Evolutionary conservation across 2,113 vertebrate genomes (phyloP).

Genomic region (Larimichthys crocea): DNA sequence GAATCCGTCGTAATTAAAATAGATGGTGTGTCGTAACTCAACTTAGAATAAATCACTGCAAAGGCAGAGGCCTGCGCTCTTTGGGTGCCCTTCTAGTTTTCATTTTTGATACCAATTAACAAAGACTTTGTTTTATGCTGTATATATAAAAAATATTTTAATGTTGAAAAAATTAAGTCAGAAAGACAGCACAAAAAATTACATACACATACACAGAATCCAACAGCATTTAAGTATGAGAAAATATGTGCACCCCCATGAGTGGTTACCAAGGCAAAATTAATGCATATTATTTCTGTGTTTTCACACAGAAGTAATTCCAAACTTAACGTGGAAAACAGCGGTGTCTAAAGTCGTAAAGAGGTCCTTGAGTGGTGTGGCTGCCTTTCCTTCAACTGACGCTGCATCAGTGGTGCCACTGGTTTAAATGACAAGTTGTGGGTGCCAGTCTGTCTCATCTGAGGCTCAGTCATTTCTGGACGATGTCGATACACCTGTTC

Average conservation of each 20-base stretch:
- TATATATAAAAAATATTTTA: neutral
- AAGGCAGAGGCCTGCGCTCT: no score
- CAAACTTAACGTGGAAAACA: conserved; percentile 79
- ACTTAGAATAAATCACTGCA: no score
- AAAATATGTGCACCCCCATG: neutral
- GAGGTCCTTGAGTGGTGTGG: conserved; percentile 86
- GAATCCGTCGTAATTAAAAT: no score
- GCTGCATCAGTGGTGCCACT: conserved; percentile 79
- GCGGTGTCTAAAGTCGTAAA: conserved; percentile 90
- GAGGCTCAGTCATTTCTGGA: neutral
- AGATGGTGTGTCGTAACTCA: no score
- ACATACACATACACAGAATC: no score
- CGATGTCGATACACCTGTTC: neutral
- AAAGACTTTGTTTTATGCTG: neutral
- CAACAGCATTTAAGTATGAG: neutral
- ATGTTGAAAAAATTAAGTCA: neutral
- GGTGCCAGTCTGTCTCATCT: conserved; percentile 67
- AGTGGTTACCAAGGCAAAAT: neutral
- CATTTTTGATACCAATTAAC: neutral
- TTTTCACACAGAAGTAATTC: neutral
- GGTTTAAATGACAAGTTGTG: conserved; percentile 84
- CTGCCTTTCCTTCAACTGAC: conserved; percentile 63
- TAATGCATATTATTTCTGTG: neutral
- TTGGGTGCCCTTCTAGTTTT: no score
- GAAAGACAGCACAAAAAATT: neutral